phyloP scores from a whole-genome alignment of 2,888 invertebrate genomes.

The Phorcus lineatus region DNA sequence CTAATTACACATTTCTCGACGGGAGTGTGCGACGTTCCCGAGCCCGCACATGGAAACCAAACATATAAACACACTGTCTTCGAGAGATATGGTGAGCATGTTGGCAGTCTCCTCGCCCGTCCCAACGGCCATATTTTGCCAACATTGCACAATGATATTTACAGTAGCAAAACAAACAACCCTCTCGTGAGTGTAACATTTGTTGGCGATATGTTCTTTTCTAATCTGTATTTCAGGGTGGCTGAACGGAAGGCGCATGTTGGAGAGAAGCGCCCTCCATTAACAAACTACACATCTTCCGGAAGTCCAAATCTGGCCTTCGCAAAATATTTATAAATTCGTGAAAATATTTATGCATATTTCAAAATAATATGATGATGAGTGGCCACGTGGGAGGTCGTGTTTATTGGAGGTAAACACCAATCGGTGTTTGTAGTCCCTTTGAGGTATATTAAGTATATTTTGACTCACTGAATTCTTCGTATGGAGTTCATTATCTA shows the following conservation, averaged over 20 bases:
- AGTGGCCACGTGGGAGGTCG: too few relatives aligned
- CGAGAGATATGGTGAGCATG: neutral
- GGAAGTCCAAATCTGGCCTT: neutral
- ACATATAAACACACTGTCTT: constrained; percentile 13
- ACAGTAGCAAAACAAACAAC: neutral
- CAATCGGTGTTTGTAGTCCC: too few relatives aligned
- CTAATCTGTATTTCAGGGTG: constrained; percentile 8
- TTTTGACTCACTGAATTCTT: too few relatives aligned
- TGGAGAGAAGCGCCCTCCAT: too few relatives aligned
- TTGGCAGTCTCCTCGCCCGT: neutral
- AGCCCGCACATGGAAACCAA: neutral
- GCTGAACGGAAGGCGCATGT: neutral
- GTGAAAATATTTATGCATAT: neutral
- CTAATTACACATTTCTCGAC: constrained; percentile 20
- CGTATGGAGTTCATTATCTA: too few relatives aligned
- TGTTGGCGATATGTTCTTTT: neutral
- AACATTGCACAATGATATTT: constrained; percentile 22
- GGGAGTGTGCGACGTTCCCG: neutral
- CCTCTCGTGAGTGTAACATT: neutral
- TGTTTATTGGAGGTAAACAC: too few relatives aligned
- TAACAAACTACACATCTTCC: neutral
- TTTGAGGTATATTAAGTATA: too few relatives aligned
- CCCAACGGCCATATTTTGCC: constrained; percentile 10
- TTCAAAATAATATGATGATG: neutral
- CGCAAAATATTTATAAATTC: neutral